Base-by-base conservation (phyloP, 1,140 invertebrate species). In the Lanistes nyassanus region DNA sequence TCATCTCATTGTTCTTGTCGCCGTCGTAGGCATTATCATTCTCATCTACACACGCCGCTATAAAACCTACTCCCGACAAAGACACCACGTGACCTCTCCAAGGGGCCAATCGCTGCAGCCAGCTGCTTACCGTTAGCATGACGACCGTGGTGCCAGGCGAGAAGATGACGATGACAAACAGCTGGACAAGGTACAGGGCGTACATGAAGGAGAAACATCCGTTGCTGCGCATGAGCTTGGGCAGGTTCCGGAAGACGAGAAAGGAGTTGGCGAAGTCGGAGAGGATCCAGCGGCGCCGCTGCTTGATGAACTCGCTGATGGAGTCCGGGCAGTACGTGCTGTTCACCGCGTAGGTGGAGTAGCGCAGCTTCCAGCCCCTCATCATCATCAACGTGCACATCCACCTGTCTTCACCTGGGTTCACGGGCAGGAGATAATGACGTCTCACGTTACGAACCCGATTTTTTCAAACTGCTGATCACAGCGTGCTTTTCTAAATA, bases 251-350 rank as follows among this genome's bases (percentile, higher is more conserved):
- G 2, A 93, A 82, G 6, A 93, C 83, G 80, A 93, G 91, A 74
- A 92, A 86, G 37, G 93, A 92, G 81, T 93, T 93, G 53, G 92
- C 92, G 85, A 92, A 90, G 23, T 92, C 93, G 0, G 91, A 92
- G 6, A 92, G 91, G 64, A 92, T 90, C 92, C 92, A 93, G 31
- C 92, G 84, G 23, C 79, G 68, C 29, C 92, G 42, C 60, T 82
- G 81, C 58, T 81, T 84, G 74, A 84, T 79, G 56, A 84, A 82
- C 42, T 84, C 83, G 0, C 62, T 72, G 0, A 81, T 75, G 11
- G 70, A 80, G 34, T 81, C 79, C 9, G 83, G 83, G 77, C 83
- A 84, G 69, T 77, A 82, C 11, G 83, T 84, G 34, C 75, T 80
- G 78, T 84, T 84, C 1, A 70, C 70, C 0, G 77, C 79, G 42